These are phyloP conservation scores for Orthosia cruda DNA, from an alignment of 2,888 invertebrate species.

Conservation along the genomic window DNA sequence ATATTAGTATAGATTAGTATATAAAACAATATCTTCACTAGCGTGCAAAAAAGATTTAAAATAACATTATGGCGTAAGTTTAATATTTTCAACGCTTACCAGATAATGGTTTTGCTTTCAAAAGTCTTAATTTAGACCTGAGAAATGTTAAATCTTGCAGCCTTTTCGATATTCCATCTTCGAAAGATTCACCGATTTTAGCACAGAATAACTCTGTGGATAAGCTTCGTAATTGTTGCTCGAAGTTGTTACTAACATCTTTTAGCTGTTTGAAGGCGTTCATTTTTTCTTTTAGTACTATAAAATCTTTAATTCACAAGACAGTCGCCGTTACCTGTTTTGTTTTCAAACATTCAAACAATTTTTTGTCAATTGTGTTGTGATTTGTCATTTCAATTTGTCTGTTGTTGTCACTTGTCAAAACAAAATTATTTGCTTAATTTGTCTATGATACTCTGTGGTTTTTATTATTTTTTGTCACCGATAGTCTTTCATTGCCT, in stretches of 20 bases:
- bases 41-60: background rate
- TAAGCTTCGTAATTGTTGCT: constrained; percentile 74
- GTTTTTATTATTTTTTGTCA: too few relatives aligned
- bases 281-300: constrained; percentile 69
- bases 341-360: constrained; percentile 15
- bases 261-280: constrained; percentile 79
- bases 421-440: too few relatives aligned
- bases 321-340: constrained; percentile 8
- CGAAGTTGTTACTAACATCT: constrained; percentile 80
- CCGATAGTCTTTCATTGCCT: too few relatives aligned
- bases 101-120: constrained; percentile 80
- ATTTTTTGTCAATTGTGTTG: background rate
- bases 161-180: constrained; percentile 80
- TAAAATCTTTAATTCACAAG: background rate
- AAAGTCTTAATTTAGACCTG: constrained; percentile 82
- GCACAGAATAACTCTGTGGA: constrained; percentile 77
- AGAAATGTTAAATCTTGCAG: constrained; percentile 78
- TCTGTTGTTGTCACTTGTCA: too few relatives aligned
- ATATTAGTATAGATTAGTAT: too few relatives aligned
- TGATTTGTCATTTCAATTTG: too few relatives aligned
- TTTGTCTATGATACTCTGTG: too few relatives aligned
- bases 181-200: constrained; percentile 77
- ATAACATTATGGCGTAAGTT: background rate
- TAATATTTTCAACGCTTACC: constrained; percentile 74
- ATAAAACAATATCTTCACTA: background rate